Evolutionary conservation across 2,888 invertebrate species (phyloP), one percentile per base, ranked within the genome.

Genomic region (Hypsopygia costalis): DNA sequence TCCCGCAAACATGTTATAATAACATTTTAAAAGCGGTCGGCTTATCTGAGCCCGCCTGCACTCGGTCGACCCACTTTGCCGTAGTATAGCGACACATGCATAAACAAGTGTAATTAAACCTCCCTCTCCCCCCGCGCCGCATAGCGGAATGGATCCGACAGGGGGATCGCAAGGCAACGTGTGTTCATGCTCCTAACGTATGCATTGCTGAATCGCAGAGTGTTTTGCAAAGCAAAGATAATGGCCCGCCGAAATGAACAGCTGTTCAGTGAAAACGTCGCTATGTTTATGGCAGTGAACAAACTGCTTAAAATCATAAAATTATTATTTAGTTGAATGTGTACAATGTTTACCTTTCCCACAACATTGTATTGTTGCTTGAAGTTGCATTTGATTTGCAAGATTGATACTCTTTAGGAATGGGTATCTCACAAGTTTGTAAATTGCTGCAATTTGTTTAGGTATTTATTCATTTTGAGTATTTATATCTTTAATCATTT

Each of bases 51-150:
- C 51, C 55, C 62, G 58, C 57, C 46, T 62, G 66, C 63, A 62
- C 52, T 61, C 63, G 58, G 55, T 48, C 76, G 79, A 76, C 80
- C 81, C 64, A 80, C 63, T 80, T 81, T 58, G 62, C n/a, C n/a
- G n/a, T 53, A 52, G 57, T 60, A 58, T 55, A 52, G 55, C 51
- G 36, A 55, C 59, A 57, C 61, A 64, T 64, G 62, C 61, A 55
- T 55, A 69, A 62, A 62, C 63, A 55, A 59, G 58, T 66, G 62
- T 71, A 69, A 72, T 70, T 66, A 65, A 64, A 66, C 52, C 54
- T 53, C 40, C 60, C 65, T 36, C 50, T 41, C 46, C 58, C 47
- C 65, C 57, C 58, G 48, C 55, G 30, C 47, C 51, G 42, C 34
- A 41, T 39, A 45, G 40, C 47, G 41, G 47, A 52, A 44, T 45